Evolutionary conservation across 2,888 invertebrate genomes (phyloP), one percentile per base, ranked within the genome.

Genomic region (Sinodicranocentrus sp.): DNA sequence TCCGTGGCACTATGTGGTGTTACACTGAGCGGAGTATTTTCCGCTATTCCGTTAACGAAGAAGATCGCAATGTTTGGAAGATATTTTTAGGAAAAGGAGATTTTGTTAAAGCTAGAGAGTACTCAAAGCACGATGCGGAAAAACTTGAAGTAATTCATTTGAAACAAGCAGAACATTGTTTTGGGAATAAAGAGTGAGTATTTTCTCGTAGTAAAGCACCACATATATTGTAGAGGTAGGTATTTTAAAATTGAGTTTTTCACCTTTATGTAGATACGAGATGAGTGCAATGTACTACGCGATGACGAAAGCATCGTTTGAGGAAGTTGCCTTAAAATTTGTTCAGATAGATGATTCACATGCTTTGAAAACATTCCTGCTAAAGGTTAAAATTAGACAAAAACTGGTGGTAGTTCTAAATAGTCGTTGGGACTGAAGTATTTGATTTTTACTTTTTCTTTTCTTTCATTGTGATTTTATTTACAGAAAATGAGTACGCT

Each of bases 271-370:
- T 72, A 92, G 92, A 70, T 98, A 94, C 89, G 93, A 95, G 82
- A 93, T 94, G 88, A 97, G 97, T 90, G 99, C 99, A 0, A 92
- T 94, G 88, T 93, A 95, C 87, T 98, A 95, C 90, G 97, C 98
- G 0, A 94, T 97, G 89, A 97, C 98, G 0, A 94, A 95, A 89
- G 95, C 95, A 54, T 95, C 97, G 21, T 98, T 99, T 90, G 99
- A 99, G 91, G 97, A 97, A 89, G 94, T 98, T 44, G 96, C 98
- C 75, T 92, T 99, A 13, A 98, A 97, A 90, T 98, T 98, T 90
- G 92, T 98, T 19, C 94, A 95, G 90, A 92, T 94, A 0, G 93
- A 95, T 78, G 93, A 97, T 90, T 94, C 95, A 82, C 94, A 95
- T 87, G 96, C 98, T 0, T 91, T 99, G 68, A 96, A 97, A 91